These are phyloP conservation scores for Phyllotreta striolata DNA, from an alignment of 2,888 invertebrate species.

Conservation along the genomic window DNA sequence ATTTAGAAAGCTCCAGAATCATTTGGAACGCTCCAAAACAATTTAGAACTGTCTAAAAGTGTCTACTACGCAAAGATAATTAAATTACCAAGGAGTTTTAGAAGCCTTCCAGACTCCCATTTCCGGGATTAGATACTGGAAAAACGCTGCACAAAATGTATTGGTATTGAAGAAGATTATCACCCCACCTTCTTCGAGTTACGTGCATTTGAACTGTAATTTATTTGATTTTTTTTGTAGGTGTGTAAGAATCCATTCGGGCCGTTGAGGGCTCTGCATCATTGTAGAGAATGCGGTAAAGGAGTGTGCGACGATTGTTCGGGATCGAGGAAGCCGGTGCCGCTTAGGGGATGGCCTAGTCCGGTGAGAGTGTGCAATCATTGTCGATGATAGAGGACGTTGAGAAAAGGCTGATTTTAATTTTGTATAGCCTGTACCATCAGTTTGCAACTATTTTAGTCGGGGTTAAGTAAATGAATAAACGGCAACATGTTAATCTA, in stretches of 20 bases:
- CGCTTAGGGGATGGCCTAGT: conserved; percentile 74
- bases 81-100: too few species aligned
- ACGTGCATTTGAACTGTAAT: too few species aligned
- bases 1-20: too few species aligned
- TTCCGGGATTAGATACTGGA: too few species aligned
- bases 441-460: not conserved
- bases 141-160: too few species aligned
- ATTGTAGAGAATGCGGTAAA: conserved; percentile 76
- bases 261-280: conserved; percentile 65
- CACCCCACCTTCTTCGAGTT: too few species aligned
- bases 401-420: conserved; percentile 4
- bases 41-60: too few species aligned
- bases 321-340: conserved; percentile 71
- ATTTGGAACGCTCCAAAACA: too few species aligned
- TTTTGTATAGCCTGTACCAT: not conserved
- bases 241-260: conserved; percentile 69
- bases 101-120: too few species aligned
- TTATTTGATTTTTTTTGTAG: not conserved
- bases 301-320: conserved; percentile 72
- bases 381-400: conserved; percentile 59
- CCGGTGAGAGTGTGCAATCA: conserved; percentile 79
- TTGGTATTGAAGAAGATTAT: too few species aligned
- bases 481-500: not conserved
- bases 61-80: too few species aligned
- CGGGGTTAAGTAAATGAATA: too few species aligned